A percentile compares a stretch with the other conserved stretches of the same genome.
Evolutionary conservation across 2,888 invertebrate genomes (phyloP).

Genomic region (Drosophila quinaria): DNA sequence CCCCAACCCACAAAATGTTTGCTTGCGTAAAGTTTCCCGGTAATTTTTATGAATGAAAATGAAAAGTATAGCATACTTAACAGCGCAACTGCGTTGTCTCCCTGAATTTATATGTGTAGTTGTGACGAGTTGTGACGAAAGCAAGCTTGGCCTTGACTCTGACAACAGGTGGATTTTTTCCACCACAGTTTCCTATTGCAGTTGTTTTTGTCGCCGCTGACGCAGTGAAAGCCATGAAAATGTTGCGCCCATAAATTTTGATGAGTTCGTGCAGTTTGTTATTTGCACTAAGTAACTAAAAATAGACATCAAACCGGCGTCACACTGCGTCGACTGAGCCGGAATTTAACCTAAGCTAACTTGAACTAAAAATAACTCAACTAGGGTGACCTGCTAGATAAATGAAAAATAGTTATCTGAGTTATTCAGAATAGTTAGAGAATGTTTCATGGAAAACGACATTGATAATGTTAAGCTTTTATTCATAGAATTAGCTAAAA

Average conservation of each 20-base stretch:
- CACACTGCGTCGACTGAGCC: neutral
- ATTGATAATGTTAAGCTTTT: neutral
- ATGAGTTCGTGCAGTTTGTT: slow-evolving; percentile 38
- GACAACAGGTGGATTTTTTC: slow-evolving; percentile 72
- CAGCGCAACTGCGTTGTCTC: slow-evolving; percentile 66
- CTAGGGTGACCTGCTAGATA: neutral
- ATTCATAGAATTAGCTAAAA: neutral
- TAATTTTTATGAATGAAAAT: slow-evolving; percentile 77
- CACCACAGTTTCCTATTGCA: slow-evolving; percentile 7
- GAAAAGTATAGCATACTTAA: slow-evolving; percentile 73
- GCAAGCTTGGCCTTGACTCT: slow-evolving; percentile 70
- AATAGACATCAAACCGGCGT: slow-evolving; percentile 31
- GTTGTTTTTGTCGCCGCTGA: slow-evolving; percentile 41
- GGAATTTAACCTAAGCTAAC: slow-evolving; percentile 1
- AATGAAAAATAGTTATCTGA: neutral
- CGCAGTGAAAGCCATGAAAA: slow-evolving; percentile 54
- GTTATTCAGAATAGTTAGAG: neutral
- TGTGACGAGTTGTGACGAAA: slow-evolving; percentile 71
- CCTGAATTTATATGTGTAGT: slow-evolving; percentile 6
- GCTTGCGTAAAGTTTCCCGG: slow-evolving; percentile 73
- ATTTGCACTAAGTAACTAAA: slow-evolving; percentile 45
- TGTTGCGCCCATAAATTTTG: slow-evolving; percentile 62
- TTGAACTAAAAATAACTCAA: slow-evolving; percentile 6
- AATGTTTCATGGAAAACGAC: neutral
- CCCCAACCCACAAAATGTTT: slow-evolving; percentile 11